Base-by-base conservation (phyloP, 2,797 vertebrate genomes). In the Rhinichthys osculus region DNA sequence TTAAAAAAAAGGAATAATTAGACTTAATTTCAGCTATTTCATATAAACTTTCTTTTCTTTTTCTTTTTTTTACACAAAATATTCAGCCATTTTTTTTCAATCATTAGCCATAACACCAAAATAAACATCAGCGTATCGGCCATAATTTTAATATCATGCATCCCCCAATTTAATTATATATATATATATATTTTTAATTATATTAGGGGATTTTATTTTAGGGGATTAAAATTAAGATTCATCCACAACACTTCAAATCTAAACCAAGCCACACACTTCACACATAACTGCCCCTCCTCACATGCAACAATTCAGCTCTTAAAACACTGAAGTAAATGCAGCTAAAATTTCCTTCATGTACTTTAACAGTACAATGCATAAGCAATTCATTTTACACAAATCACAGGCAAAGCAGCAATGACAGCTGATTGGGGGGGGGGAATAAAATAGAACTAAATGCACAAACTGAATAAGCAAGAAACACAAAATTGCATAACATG, bases 231-330 rank as follows among this genome's bases (percentile, higher is more conserved):
- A 52, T 40, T 35, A 19, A 62, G n/a, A 82, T 73, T 71, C 3
- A 30, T 4, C 13, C 71, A 47, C 10, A 81, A 21, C 21, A 44
- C 77, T 67, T 74, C 3, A n/a, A 73, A 74, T 38, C 30, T 52
- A 47, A 81, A 74, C 27, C 7, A 81, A 42, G n/a, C 78, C 73
- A 89, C 85, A 85, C 83, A 76, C 27, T 47, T 76, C 30, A 30
- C 44, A 62, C 7, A 57, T 72, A 76, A 83, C 86, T 21, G 47
- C 79, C 66, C 72, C 42, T 74, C 82, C 47, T 79, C 9, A 67
- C 89, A 87, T 88, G 87, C 87, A 89, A 69, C 27, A 86, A 85
- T 54, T 64, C 38, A 69, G 19, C 64, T 69, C 2, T 52, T 69
- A 13, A 38, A 52, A 69, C 30, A 66, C n/a, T 23, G 59, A 59